phyloP scores from a whole-genome alignment of 1,140 invertebrate species.

The Oryctes rhinoceros region DNA sequence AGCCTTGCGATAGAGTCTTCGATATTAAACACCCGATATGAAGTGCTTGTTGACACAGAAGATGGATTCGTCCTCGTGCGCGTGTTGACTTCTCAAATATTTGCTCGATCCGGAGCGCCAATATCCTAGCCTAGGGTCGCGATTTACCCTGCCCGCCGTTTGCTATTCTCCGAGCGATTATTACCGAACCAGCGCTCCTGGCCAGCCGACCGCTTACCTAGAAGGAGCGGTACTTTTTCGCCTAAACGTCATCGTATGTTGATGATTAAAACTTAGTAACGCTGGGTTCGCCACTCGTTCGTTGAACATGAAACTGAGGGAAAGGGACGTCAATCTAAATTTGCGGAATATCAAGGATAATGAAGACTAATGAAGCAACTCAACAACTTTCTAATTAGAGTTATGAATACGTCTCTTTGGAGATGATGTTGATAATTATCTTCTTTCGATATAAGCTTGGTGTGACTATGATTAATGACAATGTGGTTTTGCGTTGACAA shows the following conservation, averaged over 20 bases:
- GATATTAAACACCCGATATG: slow-evolving; percentile 36
- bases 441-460: slow-evolving; percentile 3
- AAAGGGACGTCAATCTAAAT: slow-evolving; percentile 29
- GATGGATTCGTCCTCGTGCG: slow-evolving; percentile 32
- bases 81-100: slow-evolving; percentile 38
- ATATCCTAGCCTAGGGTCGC: slow-evolving; percentile 14
- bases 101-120: slow-evolving; percentile 26
- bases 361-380: slow-evolving; percentile 35
- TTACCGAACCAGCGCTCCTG: slow-evolving; percentile 7
- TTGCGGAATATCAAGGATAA: slow-evolving; percentile 8
- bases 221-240: background rate
- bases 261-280: slow-evolving; percentile 6
- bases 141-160: background rate
- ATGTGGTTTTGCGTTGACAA: background rate
- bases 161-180: slow-evolving; percentile 4
- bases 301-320: background rate
- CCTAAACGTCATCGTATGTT: background rate
- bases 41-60: slow-evolving; percentile 32
- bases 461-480: background rate
- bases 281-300: background rate
- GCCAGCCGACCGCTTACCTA: background rate
- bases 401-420: background rate
- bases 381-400: slow-evolving; percentile 31
- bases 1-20: background rate
- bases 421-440: slow-evolving; percentile 7